phyloP scores from a whole-genome alignment of 1,140 invertebrate genomes.

The Euwallacea similis region DNA sequence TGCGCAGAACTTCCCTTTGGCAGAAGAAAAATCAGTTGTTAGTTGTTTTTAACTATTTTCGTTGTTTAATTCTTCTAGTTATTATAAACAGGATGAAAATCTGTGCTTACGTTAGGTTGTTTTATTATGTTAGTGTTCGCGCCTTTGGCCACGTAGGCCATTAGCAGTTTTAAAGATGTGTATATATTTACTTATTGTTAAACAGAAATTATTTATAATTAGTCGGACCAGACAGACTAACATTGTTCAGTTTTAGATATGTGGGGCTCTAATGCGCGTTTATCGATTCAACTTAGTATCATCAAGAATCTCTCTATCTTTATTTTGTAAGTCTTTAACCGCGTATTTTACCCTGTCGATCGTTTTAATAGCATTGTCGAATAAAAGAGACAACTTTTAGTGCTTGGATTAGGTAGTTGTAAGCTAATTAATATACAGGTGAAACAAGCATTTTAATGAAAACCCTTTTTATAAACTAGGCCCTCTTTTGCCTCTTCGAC shows the following conservation, averaged over 20 bases:
- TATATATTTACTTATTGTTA: constrained; percentile 48
- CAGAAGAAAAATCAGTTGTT: too few relatives aligned
- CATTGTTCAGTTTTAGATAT: neutral
- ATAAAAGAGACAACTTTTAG: neutral
- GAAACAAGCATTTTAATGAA: constrained; percentile 9
- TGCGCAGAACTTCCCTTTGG: too few relatives aligned
- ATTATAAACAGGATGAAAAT: too few relatives aligned
- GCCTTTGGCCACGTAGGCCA: too few relatives aligned
- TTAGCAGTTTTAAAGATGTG: constrained; percentile 45
- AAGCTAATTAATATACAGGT: neutral
- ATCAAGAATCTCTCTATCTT: neutral
- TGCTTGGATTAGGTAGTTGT: constrained; percentile 17
- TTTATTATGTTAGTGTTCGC: too few relatives aligned
- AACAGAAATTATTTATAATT: constrained; percentile 16
- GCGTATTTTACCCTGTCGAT: too few relatives aligned
- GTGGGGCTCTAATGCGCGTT: neutral
- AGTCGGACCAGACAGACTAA: constrained; percentile 27
- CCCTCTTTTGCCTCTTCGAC: too few relatives aligned
- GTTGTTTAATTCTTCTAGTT: too few relatives aligned
- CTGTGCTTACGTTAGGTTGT: too few relatives aligned
- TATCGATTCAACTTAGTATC: neutral
- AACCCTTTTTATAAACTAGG: constrained; percentile 3
- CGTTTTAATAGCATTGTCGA: too few relatives aligned
- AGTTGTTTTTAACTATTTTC: too few relatives aligned
- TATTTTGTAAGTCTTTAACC: neutral